Evolutionary conservation across 2,888 invertebrate species (phyloP), one percentile per base, ranked within the genome.

Genomic region (Ectemnius continuus): DNA sequence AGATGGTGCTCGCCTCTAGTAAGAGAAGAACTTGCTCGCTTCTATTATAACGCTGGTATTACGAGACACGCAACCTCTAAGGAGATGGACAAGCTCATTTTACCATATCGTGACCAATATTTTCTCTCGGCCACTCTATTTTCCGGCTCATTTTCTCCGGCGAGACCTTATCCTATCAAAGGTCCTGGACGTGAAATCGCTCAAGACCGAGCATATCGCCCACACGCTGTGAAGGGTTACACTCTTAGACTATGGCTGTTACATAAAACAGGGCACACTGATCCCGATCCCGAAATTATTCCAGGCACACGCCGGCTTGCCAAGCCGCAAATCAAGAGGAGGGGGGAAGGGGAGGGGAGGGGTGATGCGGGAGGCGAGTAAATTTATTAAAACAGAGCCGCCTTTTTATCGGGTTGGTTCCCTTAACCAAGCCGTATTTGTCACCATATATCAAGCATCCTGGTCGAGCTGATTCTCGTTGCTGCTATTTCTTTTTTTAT

Each of bases 331-430:
- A 48, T 62, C 62, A 23, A 14, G 16, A 8, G 23, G 11, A 3
- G 20, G 1, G 20, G 20, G 23, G 23, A n/a, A n/a, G n/a, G n/a
- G n/a, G n/a, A n/a, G n/a, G n/a, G n/a, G n/a, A n/a, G n/a, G n/a
- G n/a, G n/a, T n/a, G n/a, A n/a, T n/a, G n/a, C 3, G 23, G 23
- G 23, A 23, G 23, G 57, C 65, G 70, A 62, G 36, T 36, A 36
- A 61, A 70, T 70, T 74, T 74, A 70, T 64, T 67, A 58, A 62
- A 58, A 16, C 67, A 52, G 61, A 67, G 60, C 63, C 65, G 16
- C n/a, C 16, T 57, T 36, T n/a, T 56, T 60, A 46, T 62, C 61
- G 16, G 11, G 11, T 6, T 46, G 18, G 28, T 46, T 67, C 47
- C 56, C 62, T 68, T 63, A 45, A 23, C 20, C 46, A 59, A 68